Conservation (phyloP, 2,113 vertebrate species). For the Cinclus cinclus region DNA sequence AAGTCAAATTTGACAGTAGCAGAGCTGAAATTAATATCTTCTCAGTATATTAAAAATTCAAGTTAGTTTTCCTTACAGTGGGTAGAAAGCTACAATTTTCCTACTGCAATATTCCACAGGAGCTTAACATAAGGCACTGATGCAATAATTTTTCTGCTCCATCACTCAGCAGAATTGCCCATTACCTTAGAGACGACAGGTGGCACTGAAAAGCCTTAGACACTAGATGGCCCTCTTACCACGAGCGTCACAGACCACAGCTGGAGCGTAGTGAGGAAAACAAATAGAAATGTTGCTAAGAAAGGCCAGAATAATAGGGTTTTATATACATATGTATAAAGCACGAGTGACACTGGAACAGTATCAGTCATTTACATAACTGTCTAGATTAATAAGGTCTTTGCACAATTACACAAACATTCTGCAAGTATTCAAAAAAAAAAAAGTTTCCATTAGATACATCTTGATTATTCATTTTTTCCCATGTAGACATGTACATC, state of each 20-base stretch:
- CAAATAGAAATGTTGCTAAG: background rate
- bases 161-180: background rate
- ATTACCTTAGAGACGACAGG: background rate
- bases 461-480: background rate
- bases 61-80: background rate
- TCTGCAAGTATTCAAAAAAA: background rate
- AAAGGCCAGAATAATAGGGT: background rate
- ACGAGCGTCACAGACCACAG: background rate
- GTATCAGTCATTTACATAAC: background rate
- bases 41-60: background rate
- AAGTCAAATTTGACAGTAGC: background rate
- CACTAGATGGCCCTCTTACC: slow-evolving; percentile 73
- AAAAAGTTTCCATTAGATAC: background rate
- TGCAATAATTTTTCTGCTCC: background rate
- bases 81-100: background rate
- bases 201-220: background rate
- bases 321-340: background rate
- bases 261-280: background rate
- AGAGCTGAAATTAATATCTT: background rate
- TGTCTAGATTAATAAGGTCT: background rate
- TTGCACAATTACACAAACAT: background rate
- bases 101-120: background rate
- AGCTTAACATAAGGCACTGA: background rate
- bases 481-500: background rate
- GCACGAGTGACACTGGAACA: background rate